A percentile compares a stretch with the other conserved stretches of the same genome.
Conservation (phyloP, 2,113 vertebrate genomes). For the Eonycteris spelaea region DNA sequence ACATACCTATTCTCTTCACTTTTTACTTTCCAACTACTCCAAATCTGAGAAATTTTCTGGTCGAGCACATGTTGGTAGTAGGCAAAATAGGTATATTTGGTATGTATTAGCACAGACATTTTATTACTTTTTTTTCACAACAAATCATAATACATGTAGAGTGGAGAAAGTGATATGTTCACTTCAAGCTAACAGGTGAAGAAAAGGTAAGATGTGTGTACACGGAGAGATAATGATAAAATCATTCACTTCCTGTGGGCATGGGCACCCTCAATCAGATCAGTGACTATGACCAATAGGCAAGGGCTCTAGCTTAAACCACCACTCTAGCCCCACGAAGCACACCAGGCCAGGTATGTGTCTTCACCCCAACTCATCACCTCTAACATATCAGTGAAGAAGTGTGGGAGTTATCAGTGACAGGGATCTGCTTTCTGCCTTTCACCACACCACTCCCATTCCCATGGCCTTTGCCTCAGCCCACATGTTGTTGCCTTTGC, state of each 20-base stretch:
- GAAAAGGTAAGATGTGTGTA: background rate
- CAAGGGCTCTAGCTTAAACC: background rate
- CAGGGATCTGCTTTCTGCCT: background rate
- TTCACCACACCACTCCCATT: background rate
- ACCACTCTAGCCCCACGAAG: fast-evolving
- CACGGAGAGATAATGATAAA: background rate
- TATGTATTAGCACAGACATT: background rate
- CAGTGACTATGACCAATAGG: background rate
- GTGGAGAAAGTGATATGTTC: background rate
- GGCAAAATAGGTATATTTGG: background rate
- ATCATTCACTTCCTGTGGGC: background rate
- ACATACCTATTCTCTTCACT: background rate
- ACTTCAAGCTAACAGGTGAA: background rate
- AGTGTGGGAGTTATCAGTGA: fast-evolving
- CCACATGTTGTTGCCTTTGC: background rate
- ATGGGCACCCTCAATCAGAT: too few relatives aligned
- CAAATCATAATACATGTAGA: background rate
- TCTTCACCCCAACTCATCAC: too few relatives aligned
- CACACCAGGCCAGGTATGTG: fast-evolving
- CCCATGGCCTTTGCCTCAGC: background rate
- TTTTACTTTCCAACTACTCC: background rate
- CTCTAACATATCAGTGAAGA: background rate
- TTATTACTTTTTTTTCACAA: background rate
- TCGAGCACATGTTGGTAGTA: too few relatives aligned
- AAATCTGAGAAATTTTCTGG: background rate